phyloP scores from a whole-genome alignment of 2,888 invertebrate species.

The Incurvaria masculella region DNA sequence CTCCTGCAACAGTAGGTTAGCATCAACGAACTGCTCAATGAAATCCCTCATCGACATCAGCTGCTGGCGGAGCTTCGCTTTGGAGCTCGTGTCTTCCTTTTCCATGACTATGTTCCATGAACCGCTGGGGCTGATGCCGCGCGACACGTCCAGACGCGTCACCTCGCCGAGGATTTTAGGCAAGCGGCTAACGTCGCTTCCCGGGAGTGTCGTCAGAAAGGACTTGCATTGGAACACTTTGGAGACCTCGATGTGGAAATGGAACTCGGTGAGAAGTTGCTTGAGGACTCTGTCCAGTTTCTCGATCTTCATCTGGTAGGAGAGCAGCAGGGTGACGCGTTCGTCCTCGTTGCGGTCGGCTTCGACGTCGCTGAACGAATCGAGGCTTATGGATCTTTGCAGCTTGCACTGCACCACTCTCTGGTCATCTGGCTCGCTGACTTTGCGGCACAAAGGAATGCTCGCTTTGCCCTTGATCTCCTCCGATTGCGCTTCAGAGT shows the following conservation, averaged over 20 bases:
- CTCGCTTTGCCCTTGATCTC: conserved; percentile 21
- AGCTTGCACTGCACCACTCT: conserved; percentile 17
- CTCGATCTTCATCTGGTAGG: conserved; percentile 36
- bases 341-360: conserved; percentile 38
- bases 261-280: conserved; percentile 35
- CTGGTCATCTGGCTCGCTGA: conserved; percentile 17
- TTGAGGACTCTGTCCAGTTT: conserved; percentile 33
- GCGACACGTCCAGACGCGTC: conserved; percentile 23
- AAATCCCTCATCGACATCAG: conserved; percentile 29
- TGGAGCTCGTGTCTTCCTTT: conserved; percentile 31
- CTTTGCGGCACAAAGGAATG: conserved; percentile 41
- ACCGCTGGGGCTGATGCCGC: conserved; percentile 26
- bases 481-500: conserved; percentile 28
- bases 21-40: conserved; percentile 31
- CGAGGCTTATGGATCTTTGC: conserved; percentile 28
- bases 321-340: conserved; percentile 26
- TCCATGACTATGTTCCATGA: conserved; percentile 40
- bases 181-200: conserved; percentile 22
- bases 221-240: conserved; percentile 35
- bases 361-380: conserved; percentile 42
- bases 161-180: conserved; percentile 24
- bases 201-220: conserved; percentile 24
- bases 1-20: conserved; percentile 23
- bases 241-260: conserved; percentile 44
- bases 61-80: conserved; percentile 31